phyloP scores from a whole-genome alignment of 2,797 vertebrate genomes.

The Brachyalestes nurse region DNA sequence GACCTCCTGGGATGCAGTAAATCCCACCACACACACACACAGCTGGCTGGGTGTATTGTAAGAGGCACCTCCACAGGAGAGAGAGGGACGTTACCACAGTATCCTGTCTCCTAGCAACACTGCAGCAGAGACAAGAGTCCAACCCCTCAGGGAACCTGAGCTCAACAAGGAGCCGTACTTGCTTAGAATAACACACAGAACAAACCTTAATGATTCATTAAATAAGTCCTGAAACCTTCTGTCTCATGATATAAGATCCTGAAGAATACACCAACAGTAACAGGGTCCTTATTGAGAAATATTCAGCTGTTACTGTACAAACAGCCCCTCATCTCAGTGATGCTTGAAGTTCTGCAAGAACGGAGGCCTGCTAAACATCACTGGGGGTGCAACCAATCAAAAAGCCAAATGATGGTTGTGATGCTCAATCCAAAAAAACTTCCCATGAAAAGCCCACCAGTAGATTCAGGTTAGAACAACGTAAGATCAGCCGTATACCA shows the following conservation, averaged over 20 bases:
- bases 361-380: too few species aligned
- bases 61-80: slow-evolving; percentile 7
- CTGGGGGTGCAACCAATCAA: too few species aligned
- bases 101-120: slow-evolving; percentile 60
- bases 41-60: neutral
- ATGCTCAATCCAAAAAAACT: too few species aligned
- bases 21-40: neutral
- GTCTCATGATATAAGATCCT: too few species aligned
- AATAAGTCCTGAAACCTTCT: neutral
- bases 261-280: neutral
- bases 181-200: slow-evolving; percentile 39
- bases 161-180: slow-evolving; percentile 20
- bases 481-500: too few species aligned
- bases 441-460: too few species aligned
- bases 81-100: slow-evolving; percentile 41
- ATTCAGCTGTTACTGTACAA: too few species aligned
- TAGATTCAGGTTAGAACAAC: too few species aligned
- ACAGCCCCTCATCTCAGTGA: too few species aligned
- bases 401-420: too few species aligned
- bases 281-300: neutral
- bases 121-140: slow-evolving; percentile 35
- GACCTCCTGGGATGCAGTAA: neutral
- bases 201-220: slow-evolving; percentile 18
- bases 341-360: too few species aligned
- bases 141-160: slow-evolving; percentile 1